Percentiles rank a stretch among this genome's conserved stretches.
Conservation (phyloP, 1,140 invertebrate species). For the Mycetomoellerius zeteki region DNA sequence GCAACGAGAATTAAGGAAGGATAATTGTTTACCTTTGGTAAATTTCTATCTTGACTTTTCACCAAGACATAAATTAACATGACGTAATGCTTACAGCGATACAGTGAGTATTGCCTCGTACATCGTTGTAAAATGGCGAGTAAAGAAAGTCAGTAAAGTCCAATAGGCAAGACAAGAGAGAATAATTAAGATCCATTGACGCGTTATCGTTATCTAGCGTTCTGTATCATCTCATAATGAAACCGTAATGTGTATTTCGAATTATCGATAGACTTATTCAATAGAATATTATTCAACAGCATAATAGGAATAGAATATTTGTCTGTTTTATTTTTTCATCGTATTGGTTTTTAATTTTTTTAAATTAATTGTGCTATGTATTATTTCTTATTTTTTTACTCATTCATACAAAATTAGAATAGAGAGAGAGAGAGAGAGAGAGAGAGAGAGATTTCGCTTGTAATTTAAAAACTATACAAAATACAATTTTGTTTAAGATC, state of each 20-base stretch:
- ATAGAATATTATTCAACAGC: neutral
- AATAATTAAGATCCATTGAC: constrained; percentile 36
- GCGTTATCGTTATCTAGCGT: neutral
- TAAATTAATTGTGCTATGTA: neutral
- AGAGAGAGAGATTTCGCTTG: neutral
- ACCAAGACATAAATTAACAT: constrained; percentile 57
- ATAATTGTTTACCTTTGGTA: constrained; percentile 33
- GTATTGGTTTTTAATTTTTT: neutral
- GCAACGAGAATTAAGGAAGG: neutral
- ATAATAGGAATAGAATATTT: neutral
- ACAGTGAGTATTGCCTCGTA: constrained; percentile 45
- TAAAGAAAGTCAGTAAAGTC: constrained; percentile 62
- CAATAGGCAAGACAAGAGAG: neutral
- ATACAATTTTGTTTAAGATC: neutral
- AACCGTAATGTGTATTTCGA: neutral
- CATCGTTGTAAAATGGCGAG: constrained; percentile 45
- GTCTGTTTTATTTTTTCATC: neutral
- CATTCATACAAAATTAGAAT: neutral
- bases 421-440: no score
- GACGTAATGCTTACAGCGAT: constrained; percentile 59
- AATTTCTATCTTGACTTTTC: constrained; percentile 73
- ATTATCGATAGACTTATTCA: neutral
- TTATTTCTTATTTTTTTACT: neutral
- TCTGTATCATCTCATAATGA: constrained; percentile 3
- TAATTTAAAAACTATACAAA: neutral